Conservation (phyloP, 2,113 vertebrate species). For the Nannobrachium achirus region DNA sequence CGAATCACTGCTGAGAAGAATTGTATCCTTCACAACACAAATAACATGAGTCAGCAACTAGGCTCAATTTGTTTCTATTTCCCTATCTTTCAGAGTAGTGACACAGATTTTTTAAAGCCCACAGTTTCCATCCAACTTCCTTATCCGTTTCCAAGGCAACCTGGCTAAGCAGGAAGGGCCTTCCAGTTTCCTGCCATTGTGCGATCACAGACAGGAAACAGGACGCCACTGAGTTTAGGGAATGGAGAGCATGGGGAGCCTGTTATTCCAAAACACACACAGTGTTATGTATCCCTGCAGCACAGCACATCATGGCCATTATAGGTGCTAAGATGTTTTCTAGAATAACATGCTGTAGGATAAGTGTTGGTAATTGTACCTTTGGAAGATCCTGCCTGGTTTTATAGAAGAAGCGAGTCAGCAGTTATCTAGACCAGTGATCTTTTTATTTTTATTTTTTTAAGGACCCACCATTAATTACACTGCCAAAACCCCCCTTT, state of each 20-base stretch:
- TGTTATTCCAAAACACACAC: constrained; percentile 62
- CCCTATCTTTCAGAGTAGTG: constrained; percentile 15
- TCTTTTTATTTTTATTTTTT: too few relatives aligned
- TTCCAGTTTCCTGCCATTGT: constrained; percentile 95
- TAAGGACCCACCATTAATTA: not conserved
- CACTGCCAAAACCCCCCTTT: too few relatives aligned
- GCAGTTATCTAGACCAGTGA: not conserved
- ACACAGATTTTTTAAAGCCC: constrained; percentile 41
- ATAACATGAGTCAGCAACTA: not conserved
- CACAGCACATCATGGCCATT: constrained; percentile 41
- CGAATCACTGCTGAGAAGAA: not conserved
- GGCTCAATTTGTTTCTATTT: not conserved
- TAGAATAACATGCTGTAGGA: constrained; percentile 61
- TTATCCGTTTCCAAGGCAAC: constrained; percentile 85
- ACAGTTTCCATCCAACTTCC: constrained; percentile 82
- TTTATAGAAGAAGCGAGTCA: constrained; percentile 28
- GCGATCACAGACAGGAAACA: constrained; percentile 81
- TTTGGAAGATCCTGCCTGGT: constrained; percentile 10
- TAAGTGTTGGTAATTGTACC: constrained; percentile 32
- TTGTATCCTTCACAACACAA: not conserved
- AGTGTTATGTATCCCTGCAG: constrained; percentile 56
- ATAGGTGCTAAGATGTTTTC: constrained; percentile 50
- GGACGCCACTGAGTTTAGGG: constrained; percentile 82
- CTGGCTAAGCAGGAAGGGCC: constrained; percentile 85
- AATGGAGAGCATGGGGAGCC: constrained; percentile 45